Evolutionary conservation across 2,888 invertebrate species (phyloP), one percentile per base, ranked within the genome.

Genomic region (Caenorhabditis becei): DNA sequence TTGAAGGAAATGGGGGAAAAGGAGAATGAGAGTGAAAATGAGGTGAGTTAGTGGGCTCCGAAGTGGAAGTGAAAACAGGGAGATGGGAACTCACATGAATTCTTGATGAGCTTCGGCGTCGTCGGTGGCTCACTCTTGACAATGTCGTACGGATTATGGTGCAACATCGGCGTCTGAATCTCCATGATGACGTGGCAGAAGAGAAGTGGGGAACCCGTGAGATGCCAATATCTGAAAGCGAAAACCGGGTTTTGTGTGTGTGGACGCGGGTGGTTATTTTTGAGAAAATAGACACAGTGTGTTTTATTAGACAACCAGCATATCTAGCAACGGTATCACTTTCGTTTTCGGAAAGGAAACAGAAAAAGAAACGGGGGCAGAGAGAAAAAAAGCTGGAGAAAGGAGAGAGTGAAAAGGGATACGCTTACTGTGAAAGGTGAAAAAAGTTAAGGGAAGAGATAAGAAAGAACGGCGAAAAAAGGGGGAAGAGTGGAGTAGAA

Each of bases 91-190:
- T 77, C 61, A 84, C 84, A 82, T 70, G 75, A 58, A 61, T 75
- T 80, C 71, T 84, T 84, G 56, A 71, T 69, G 77, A 82, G n/a
- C 24, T 81, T 81, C 37, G 85, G 84, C 32, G 81, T 74, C 16
- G 80, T 61, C 28, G 75, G 70, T 41, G 83, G 83, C 69, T 87
- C 85, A 24, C 58, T 70, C 71, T 86, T 87, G 59, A 86, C 83
- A 56, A 86, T 82, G 0, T 87, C 87, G 61, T 87, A 87, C 26
- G 86, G 86, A 67, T 84, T 86, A 59, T 85, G 85, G 59, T 85
- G 83, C 70, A 83, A 67, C 80, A 85, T 75, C 23, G 74, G 75
- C 63, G 81, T 69, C 62, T 82, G 83, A 41, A 79, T 70, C 72
- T 83, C 81, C 83, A 83, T 81, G 51, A 49, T 66, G 66, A 28